phyloP scores from a whole-genome alignment of 2,797 vertebrate species.

The Silurus aristotelis region DNA sequence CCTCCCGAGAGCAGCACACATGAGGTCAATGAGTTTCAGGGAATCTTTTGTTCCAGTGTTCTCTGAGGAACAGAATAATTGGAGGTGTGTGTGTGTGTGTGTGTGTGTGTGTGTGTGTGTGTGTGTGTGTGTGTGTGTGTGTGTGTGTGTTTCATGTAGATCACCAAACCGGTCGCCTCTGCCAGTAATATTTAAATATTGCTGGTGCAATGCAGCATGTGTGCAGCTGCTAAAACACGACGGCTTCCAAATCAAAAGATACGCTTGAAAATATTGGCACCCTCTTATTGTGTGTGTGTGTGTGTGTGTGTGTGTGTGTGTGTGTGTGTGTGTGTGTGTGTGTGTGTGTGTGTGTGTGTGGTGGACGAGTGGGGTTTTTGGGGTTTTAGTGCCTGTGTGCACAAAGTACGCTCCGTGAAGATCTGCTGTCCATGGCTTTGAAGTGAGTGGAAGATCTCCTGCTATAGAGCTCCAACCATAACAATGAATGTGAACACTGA shows the following conservation, averaged over 20 bases:
- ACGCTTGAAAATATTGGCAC: not conserved
- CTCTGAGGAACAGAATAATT: constrained; percentile 37
- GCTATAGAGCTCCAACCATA: no score
- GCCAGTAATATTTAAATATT: constrained; percentile 37
- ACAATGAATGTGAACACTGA: no score
- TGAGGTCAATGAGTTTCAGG: constrained; percentile 43
- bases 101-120: constrained; percentile 18
- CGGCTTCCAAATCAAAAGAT: constrained; percentile 4
- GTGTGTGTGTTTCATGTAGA: constrained; percentile 33
- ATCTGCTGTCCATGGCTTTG: no score
- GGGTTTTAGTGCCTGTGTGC: no score
- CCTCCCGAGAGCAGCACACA: not conserved
- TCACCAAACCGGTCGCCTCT: constrained; percentile 26
- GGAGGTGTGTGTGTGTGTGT: constrained; percentile 27
- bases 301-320: not conserved
- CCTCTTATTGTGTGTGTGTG: no score
- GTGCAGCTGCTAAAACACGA: not conserved
- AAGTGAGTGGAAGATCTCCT: no score
- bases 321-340: not conserved
- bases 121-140: constrained; percentile 20
- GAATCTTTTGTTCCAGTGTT: constrained; percentile 46
- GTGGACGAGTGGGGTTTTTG: no score
- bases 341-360: not conserved
- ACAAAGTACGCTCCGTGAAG: no score
- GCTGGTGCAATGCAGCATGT: constrained; percentile 50